Percentiles rank a stretch among this genome's conserved stretches.
phyloP scores from a whole-genome alignment of 2,888 invertebrate species.

The Amiota mariae region DNA sequence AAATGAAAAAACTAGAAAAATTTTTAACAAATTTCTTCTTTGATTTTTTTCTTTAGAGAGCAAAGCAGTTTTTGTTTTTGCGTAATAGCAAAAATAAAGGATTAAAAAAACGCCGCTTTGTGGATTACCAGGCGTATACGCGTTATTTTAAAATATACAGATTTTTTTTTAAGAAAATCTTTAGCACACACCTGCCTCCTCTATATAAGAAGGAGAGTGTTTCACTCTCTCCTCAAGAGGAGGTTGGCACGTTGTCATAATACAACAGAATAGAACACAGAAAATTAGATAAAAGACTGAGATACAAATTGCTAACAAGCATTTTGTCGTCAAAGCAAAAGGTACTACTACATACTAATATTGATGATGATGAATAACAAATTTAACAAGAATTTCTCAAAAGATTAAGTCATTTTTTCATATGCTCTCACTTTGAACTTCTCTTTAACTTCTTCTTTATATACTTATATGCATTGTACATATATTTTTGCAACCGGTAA shows the following conservation, averaged over 20 bases:
- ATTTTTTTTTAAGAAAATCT: conserved; percentile 17
- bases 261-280: conserved; percentile 27
- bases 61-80: conserved; percentile 45
- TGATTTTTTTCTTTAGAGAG: conserved; percentile 22
- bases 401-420: conserved; percentile 16
- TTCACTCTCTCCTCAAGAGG: conserved; percentile 35
- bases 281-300: conserved; percentile 26
- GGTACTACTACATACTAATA: conserved; percentile 6
- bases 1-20: conserved; percentile 1
- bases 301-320: conserved; percentile 23
- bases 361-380: too few relatives aligned
- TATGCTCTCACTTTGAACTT: neutral
- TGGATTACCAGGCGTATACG: conserved; percentile 71
- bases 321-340: conserved; percentile 29
- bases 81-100: conserved; percentile 39
- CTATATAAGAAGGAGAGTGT: neutral
- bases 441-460: conserved; percentile 5
- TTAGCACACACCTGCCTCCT: conserved; percentile 62
- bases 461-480: neutral
- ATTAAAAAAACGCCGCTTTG: conserved; percentile 58
- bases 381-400: neutral
- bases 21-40: neutral
- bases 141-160: conserved; percentile 36
- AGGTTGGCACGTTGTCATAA: conserved; percentile 62
- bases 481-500: conserved; percentile 18